phyloP scores from a whole-genome alignment of 2,113 vertebrate genomes.

The Megatriorchis doriae region DNA sequence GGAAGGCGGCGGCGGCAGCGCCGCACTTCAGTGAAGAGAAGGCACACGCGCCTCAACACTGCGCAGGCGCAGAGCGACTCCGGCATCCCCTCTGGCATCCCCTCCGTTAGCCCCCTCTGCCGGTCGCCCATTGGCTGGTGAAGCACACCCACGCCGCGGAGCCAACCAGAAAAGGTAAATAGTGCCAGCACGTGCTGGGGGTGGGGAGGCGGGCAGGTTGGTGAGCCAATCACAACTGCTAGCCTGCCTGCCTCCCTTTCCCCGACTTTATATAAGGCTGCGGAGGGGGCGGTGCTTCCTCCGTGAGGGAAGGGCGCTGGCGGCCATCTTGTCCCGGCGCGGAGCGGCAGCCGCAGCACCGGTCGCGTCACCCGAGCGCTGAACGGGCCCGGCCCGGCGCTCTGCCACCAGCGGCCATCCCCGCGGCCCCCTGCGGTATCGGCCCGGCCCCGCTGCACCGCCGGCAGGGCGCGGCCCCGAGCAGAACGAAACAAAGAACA shows the following conservation, averaged over 20 bases:
- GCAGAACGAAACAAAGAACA: too few species aligned
- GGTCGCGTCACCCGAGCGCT: fast-evolving
- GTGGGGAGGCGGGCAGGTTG: background rate
- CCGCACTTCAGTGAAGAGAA: background rate
- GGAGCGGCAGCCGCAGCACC: fast-evolving
- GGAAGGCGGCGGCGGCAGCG: too few species aligned
- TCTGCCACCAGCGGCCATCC: too few species aligned
- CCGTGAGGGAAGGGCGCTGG: too few species aligned
- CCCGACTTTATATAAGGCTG: background rate
- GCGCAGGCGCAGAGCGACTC: background rate
- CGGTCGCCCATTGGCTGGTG: background rate
- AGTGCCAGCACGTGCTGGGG: background rate
- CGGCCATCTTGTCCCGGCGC: fast-evolving
- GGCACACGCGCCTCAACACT: background rate
- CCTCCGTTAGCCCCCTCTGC: background rate
- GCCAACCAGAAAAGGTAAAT: background rate
- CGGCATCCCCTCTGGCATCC: too few species aligned
- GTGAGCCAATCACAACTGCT: background rate
- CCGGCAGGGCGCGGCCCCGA: too few species aligned
- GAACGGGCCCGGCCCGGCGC: background rate
- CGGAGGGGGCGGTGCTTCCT: background rate
- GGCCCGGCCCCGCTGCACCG: background rate
- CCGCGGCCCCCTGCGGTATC: background rate
- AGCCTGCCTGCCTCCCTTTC: background rate
- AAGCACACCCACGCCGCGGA: fast-evolving